Evolutionary conservation across 2,888 invertebrate genomes (phyloP), one percentile per base, ranked within the genome.

Genomic region (Muschampia plurimacula): DNA sequence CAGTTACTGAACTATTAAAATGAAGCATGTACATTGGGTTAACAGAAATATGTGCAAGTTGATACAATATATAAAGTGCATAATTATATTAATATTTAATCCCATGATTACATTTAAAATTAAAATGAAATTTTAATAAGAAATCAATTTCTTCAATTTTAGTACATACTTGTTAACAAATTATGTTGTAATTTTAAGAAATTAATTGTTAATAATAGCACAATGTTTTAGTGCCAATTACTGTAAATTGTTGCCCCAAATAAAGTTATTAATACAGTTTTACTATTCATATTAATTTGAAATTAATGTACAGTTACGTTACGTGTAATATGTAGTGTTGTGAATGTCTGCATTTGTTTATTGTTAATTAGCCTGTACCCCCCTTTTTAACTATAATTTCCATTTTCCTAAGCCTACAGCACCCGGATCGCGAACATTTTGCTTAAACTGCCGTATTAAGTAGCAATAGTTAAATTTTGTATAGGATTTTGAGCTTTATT

Each of bases 331-430:
- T 22, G 57, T 64, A 39, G 41, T 69, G 64, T 69, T 69, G 55
- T 69, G 64, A 70, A 70, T 66, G 71, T 39, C 60, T 66, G 66
- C 65, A 70, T 70, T 70, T 70, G 65, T 66, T 32, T 62, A 52
- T 69, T 69, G 63, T 69, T 69, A 60, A 52, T 63, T 52, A 63
- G 60, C 60, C 36, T 62, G 60, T 62, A 22, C 22, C 22, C 22
- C 22, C 22, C 22, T 22, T 22, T 22, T 22, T 22, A 22, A 22
- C 22, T 22, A 22, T 22, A 22, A 22, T 22, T 22, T 22, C 22
- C 22, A 22, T 22, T 22, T 22, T 22, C 22, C 22, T 22, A 22
- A 22, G 22, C 22, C 22, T 22, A 22, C 22, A 22, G 22, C 22
- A n/a, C n/a, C n/a, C n/a, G n/a, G n/a, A n/a, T n/a, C n/a, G n/a